Conservation (phyloP, 2,888 invertebrate genomes). For the Ormyrus nitidulus region DNA sequence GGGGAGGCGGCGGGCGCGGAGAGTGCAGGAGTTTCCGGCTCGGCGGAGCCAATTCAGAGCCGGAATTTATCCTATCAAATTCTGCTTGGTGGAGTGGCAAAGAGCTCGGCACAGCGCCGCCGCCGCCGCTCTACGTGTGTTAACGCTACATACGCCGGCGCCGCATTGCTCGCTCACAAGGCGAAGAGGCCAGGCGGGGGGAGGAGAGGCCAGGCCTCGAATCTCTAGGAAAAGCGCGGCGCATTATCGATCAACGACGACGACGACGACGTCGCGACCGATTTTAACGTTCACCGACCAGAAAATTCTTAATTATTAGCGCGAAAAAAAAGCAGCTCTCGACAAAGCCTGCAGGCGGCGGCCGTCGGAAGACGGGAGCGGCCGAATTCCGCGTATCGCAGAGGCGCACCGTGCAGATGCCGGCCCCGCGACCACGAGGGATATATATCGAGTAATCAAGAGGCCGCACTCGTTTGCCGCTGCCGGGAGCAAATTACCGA, state of each 20-base stretch:
- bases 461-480: constrained; percentile 48
- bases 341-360: too few relatives aligned
- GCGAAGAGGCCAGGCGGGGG: constrained; percentile 27
- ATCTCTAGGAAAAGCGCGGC: constrained; percentile 42
- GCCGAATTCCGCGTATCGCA: too few relatives aligned
- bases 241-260: constrained; percentile 8
- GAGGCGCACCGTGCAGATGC: too few relatives aligned
- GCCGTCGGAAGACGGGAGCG: too few relatives aligned
- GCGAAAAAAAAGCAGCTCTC: too few relatives aligned
- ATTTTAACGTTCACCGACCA: constrained; percentile 1
- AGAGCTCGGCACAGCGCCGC: constrained; percentile 76
- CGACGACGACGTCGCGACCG: not conserved
- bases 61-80: constrained; percentile 82
- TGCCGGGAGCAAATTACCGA: constrained; percentile 58
- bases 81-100: constrained; percentile 81
- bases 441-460: constrained; percentile 58
- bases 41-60: constrained; percentile 80
- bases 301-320: not conserved
- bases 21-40: constrained; percentile 76
- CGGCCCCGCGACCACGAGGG: constrained; percentile 42
- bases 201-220: constrained; percentile 55
- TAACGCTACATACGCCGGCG: constrained; percentile 70
- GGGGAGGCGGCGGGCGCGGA: constrained; percentile 49
- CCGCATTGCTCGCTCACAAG: not conserved
- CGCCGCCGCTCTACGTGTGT: constrained; percentile 69